Evolutionary conservation across 1,140 invertebrate species (phyloP).

Genomic region (Drosophila rhopaloa): DNA sequence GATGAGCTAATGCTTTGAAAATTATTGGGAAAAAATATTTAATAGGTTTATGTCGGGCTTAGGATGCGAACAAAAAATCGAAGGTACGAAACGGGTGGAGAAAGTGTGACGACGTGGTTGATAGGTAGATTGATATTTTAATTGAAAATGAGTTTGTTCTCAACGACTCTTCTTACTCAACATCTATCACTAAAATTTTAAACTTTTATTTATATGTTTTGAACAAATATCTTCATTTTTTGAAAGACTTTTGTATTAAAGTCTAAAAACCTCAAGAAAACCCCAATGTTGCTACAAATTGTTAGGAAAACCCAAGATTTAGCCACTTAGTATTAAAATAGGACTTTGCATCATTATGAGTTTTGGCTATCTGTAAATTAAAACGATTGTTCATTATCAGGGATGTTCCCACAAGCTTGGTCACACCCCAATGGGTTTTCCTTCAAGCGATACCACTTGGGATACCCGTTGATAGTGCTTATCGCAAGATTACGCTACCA

Average conservation of each 20-base stretch:
- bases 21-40: conserved; percentile 56
- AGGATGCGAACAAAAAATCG: conserved; percentile 18
- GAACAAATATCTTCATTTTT: no score
- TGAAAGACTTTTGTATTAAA: no score
- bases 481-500: conserved; percentile 18
- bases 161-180: no score
- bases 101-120: conserved; percentile 1
- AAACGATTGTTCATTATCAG: neutral
- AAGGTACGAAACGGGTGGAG: conserved; percentile 6
- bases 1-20: conserved; percentile 69
- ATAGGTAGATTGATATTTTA: neutral
- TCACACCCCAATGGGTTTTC: conserved; percentile 10
- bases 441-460: neutral
- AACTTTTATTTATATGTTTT: no score
- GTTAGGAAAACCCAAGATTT: neutral
- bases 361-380: conserved; percentile 6
- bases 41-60: conserved; percentile 50
- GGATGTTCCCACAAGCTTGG: conserved; percentile 14
- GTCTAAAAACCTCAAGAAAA: neutral
- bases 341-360: neutral
- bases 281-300: no score
- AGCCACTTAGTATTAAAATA: neutral
- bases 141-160: neutral
- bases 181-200: no score
- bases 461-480: conserved; percentile 25